Conservation (phyloP, 2,113 vertebrate genomes). For the Plotosus lineatus region DNA sequence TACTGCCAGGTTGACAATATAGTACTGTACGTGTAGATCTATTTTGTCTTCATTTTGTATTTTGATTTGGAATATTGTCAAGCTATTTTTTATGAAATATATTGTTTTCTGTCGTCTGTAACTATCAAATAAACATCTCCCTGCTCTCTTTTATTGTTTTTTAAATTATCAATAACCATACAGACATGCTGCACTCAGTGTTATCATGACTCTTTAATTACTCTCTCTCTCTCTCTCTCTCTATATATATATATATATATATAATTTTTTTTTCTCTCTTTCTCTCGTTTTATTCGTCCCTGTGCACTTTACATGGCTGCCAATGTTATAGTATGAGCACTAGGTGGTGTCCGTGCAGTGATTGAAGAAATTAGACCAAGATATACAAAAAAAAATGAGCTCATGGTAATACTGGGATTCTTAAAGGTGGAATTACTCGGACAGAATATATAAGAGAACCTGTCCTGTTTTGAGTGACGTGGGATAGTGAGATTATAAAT, state of each 20-base stretch:
- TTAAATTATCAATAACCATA: background rate
- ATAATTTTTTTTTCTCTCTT: no score
- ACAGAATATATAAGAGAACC: no score
- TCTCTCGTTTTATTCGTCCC: background rate
- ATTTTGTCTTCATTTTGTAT: no score
- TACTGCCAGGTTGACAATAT: no score
- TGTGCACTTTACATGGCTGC: background rate
- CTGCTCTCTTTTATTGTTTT: background rate
- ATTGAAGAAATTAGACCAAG: background rate
- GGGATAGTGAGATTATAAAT: no score
- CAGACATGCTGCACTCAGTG: no score
- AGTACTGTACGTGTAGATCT: no score
- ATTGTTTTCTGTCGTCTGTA: background rate
- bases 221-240: background rate
- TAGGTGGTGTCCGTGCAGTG: background rate
- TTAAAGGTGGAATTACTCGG: background rate
- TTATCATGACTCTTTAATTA: background rate
- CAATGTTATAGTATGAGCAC: background rate
- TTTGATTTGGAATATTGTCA: background rate
- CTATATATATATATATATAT: no score
- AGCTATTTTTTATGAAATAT: background rate
- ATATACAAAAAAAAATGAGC: background rate
- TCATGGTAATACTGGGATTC: background rate
- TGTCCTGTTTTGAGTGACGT: no score
- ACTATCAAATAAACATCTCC: constrained; percentile 22